Base-by-base conservation (phyloP, 2,113 vertebrate species). In the Nyctereutes procyonoides region DNA sequence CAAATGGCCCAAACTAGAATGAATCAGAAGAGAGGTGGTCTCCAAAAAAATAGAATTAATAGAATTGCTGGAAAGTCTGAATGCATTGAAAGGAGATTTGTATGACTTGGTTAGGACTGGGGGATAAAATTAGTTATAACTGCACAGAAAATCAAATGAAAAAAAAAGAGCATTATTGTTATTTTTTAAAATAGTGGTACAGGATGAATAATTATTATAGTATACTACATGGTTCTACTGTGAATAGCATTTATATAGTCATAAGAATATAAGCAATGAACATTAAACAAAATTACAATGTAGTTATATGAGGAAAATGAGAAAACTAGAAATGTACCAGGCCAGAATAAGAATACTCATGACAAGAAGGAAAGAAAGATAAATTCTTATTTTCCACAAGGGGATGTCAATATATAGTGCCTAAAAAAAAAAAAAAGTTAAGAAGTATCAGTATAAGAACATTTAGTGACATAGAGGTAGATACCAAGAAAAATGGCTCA, bases 111-210 rank as follows among this genome's bases (percentile, higher is more conserved):
- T 53, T 80, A 94, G 35, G 12, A 84, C 74, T 74, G 28, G 5
- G 26, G n/a, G 30, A 93, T 89, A 95, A 86, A 86, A 73, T 11
- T 65, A 22, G 20, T 35, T 71, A 32, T 56, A 43, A 48, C 20
- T 73, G 4, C 51, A 63, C 28, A 95, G 56, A 92, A 96, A 97
- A 77, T 30, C 65, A 96, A 87, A 71, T 56, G n/a, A 83, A 96
- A 97, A 71, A 71, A 76, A 2, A 67, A 90, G 62, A 65, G 56
- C 48, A 87, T 56, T 90, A 79, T 38, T 79, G n/a, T 55, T 88
- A 56, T 35, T 81, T 88, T 77, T 89, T 28, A 38, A 56, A 26
- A 26, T 77, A 92, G 1, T 43, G 24, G 51, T 71, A 90, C 30
- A 90, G 60, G 30, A 80, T 93, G 15, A 79, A 96, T 94, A 76